These are phyloP conservation scores for Lithobates sylvaticus DNA, from an alignment of 2,797 vertebrate genomes.

Conservation along the genomic window DNA sequence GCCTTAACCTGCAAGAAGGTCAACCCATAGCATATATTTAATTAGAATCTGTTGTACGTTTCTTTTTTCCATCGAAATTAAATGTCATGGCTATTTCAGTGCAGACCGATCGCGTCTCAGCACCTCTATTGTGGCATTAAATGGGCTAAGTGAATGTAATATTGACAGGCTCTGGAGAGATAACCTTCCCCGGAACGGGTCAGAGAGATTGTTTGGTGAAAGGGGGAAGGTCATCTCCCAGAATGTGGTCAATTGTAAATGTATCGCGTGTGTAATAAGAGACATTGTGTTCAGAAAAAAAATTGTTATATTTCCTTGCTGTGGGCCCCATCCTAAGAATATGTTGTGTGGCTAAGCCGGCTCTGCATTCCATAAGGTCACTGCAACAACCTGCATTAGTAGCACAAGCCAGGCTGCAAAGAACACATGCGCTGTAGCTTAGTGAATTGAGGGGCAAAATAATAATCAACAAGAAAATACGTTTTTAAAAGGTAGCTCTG, in stretches of 20 bases:
- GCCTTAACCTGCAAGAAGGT: no score
- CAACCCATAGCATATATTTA: not conserved
- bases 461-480: no score
- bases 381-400: no score
- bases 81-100: constrained; percentile 18
- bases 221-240: not conserved
- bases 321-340: not conserved
- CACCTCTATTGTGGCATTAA: constrained; percentile 6
- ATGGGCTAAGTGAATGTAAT: constrained; percentile 11
- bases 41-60: not conserved
- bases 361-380: no score
- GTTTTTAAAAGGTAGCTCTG: no score
- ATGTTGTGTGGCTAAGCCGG: no score
- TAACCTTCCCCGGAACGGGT: not conserved
- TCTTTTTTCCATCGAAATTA: constrained; percentile 10
- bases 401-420: no score
- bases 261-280: not conserved
- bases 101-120: not conserved
- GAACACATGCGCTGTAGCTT: no score
- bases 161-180: constrained; percentile 2
- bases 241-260: not conserved
- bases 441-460: no score
- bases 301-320: not conserved
- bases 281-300: not conserved
- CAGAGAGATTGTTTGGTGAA: not conserved